A percentile compares a stretch with the other conserved stretches of the same genome.
Conservation (phyloP, 2,113 vertebrate species). For the Nerophis lumbriciformis region DNA sequence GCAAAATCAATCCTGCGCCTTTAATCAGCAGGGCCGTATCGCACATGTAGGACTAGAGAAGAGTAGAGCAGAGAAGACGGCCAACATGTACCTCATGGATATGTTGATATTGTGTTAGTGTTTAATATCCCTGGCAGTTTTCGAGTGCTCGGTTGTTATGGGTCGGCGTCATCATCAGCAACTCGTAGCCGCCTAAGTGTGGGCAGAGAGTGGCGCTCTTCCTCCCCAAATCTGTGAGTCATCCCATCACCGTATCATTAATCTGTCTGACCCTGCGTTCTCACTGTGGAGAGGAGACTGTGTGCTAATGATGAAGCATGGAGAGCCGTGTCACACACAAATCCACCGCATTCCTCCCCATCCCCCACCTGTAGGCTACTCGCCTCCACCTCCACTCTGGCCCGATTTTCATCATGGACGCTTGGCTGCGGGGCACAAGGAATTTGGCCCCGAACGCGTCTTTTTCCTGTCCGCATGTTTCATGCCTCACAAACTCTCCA, state of each 20-base stretch:
- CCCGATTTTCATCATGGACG: conserved; percentile 43
- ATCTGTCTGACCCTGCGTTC: conserved; percentile 55
- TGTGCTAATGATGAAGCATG: conserved; percentile 45
- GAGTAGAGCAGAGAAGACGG: conserved; percentile 5
- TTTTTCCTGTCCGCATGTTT: too few species aligned
- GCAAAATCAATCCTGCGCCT: conserved; percentile 64
- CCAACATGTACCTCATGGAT: conserved; percentile 33
- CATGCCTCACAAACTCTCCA: too few species aligned
- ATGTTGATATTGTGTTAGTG: conserved; percentile 37
- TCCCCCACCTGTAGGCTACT: conserved; percentile 41
- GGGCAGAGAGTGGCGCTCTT: conserved; percentile 38
- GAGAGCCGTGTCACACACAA: conserved; percentile 17
- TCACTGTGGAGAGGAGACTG: conserved; percentile 33
- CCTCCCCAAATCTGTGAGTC: conserved; percentile 54
- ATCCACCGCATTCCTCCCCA: conserved; percentile 19
- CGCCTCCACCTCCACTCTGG: conserved; percentile 28
- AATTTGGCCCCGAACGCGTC: background rate
- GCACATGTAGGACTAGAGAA: conserved; percentile 10
- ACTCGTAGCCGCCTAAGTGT: conserved; percentile 31
- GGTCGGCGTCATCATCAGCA: conserved; percentile 19
- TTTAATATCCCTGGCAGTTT: conserved; percentile 41
- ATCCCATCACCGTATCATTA: conserved; percentile 52
- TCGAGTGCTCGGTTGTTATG: conserved; percentile 12
- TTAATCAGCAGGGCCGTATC: conserved; percentile 60
- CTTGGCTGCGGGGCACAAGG: conserved; percentile 44